These are phyloP conservation scores for Ametastegia equiseti DNA, from an alignment of 2,888 invertebrate species.

Conservation along the genomic window DNA sequence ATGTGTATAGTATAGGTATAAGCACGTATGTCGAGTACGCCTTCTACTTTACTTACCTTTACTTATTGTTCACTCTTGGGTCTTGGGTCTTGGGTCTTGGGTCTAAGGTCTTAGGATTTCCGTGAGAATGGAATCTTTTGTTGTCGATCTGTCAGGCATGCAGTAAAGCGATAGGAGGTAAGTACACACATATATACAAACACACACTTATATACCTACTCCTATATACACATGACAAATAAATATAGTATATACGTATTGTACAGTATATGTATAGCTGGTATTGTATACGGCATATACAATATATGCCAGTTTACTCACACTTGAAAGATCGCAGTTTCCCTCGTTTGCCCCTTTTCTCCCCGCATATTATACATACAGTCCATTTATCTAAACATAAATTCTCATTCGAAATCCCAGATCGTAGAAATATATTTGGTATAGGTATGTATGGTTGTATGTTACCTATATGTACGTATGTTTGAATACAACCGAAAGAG, in stretches of 20 bases:
- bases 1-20: background rate
- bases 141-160: background rate
- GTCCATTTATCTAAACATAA: too few species aligned
- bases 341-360: too few species aligned
- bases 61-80: background rate
- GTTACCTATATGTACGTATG: too few species aligned
- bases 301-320: too few species aligned
- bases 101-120: slow-evolving; percentile 1
- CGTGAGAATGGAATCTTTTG: slow-evolving; percentile 18
- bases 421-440: too few species aligned
- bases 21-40: background rate
- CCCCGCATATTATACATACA: too few species aligned
- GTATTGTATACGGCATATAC: too few species aligned
- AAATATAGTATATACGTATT: background rate
- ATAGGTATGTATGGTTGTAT: too few species aligned
- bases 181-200: background rate
- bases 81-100: background rate
- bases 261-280: background rate
- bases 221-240: background rate
- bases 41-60: background rate
- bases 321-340: too few species aligned
- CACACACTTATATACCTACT: background rate
- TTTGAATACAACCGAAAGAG: too few species aligned
- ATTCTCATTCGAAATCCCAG: too few species aligned
- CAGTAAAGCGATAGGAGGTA: background rate